phyloP scores from a whole-genome alignment of 2,797 vertebrate genomes.

The Pterois miles region DNA sequence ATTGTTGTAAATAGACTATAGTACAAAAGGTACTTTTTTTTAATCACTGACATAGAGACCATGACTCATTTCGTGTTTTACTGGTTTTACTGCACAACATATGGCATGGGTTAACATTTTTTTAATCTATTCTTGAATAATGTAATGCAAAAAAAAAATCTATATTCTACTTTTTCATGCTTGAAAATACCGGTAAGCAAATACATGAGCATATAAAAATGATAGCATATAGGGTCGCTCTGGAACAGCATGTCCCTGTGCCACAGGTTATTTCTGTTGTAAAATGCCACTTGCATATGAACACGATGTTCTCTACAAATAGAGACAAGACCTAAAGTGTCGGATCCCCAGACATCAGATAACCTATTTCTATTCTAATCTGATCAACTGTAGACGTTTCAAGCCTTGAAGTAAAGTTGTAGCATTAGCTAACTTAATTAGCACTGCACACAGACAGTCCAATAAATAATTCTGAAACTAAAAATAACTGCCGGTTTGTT shows the following conservation, averaged over 20 bases:
- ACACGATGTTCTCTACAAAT: background rate
- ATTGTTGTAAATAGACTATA: background rate
- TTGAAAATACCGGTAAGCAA: background rate
- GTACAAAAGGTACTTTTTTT: background rate
- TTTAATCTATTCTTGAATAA: background rate
- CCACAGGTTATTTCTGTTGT: background rate
- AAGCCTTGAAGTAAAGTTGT: slow-evolving; percentile 14
- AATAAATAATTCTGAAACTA: background rate
- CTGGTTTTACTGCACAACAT: background rate
- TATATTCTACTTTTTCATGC: too few relatives aligned
- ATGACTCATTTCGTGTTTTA: too few relatives aligned
- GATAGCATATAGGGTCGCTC: too few relatives aligned
- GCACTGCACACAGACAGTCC: slow-evolving; percentile 9
- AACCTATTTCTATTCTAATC: background rate
- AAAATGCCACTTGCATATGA: background rate
- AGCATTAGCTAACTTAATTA: slow-evolving; percentile 45
- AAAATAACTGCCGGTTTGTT: background rate
- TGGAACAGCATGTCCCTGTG: background rate
- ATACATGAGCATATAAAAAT: background rate
- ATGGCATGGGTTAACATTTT: background rate
- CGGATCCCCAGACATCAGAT: background rate
- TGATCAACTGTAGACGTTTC: background rate
- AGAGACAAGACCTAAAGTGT: background rate
- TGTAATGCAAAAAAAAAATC: too few relatives aligned
- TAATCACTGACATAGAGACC: too few relatives aligned